Evolutionary conservation across 2,888 invertebrate species (phyloP).

Genomic region (Tethea ocularis): DNA sequence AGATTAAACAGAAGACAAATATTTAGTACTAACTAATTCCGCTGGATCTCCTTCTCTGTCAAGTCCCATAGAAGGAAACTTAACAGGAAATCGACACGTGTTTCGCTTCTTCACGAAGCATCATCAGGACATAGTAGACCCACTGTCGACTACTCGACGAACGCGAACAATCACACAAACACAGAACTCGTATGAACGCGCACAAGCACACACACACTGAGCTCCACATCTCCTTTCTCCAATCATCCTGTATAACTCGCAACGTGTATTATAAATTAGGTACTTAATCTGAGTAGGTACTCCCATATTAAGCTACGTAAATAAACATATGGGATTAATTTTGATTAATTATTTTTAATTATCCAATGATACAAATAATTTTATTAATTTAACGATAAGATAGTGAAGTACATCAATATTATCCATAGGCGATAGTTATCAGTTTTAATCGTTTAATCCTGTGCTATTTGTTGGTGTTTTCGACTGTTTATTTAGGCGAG

Average conservation of each 20-base stretch:
- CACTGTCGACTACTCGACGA: no score
- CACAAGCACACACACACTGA: not conserved
- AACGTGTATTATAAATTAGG: conserved; percentile 5
- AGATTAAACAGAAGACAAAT: no score
- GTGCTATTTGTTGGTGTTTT: not conserved
- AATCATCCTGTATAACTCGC: not conserved
- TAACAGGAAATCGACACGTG: no score
- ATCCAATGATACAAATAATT: not conserved
- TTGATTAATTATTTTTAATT: conserved; percentile 7
- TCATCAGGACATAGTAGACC: no score
- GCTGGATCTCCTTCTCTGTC: no score
- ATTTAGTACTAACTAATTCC: no score
- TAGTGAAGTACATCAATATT: not conserved
- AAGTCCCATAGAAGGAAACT: no score
- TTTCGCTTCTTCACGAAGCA: no score
- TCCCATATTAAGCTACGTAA: not conserved
- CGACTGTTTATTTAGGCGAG: not conserved
- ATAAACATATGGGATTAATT: conserved; percentile 7
- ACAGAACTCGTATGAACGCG: no score
- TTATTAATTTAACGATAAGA: not conserved
- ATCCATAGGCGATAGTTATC: not conserved
- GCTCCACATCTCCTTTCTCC: no score
- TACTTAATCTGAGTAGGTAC: conserved; percentile 8
- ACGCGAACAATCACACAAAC: no score
- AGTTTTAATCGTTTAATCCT: not conserved